phyloP scores from a whole-genome alignment of 1,140 invertebrate species.

The Tenebrio molitor region DNA sequence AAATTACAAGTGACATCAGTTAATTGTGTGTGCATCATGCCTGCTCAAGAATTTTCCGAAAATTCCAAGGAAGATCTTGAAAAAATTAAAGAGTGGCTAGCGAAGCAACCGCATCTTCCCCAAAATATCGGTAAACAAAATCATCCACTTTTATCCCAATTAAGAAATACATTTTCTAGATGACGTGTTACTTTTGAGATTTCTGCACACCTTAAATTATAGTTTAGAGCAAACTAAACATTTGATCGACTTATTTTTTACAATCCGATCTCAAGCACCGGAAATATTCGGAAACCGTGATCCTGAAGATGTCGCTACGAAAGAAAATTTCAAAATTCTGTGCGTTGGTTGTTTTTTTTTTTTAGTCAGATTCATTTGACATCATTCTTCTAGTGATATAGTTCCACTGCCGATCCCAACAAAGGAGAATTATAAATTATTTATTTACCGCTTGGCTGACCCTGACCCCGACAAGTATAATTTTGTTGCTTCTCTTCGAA shows the following conservation, averaged over 20 bases:
- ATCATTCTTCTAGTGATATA: conserved; percentile 70
- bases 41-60: background rate
- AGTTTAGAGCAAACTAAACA: conserved; percentile 72
- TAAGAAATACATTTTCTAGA: conserved; percentile 64
- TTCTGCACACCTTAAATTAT: conserved; percentile 68
- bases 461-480: conserved; percentile 74
- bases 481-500: conserved; percentile 77
- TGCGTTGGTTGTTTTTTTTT: conserved; percentile 62
- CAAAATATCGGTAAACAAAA: conserved; percentile 74
- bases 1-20: background rate
- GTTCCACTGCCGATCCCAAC: conserved; percentile 70
- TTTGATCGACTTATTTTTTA: conserved; percentile 76
- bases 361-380: background rate
- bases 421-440: conserved; percentile 62
- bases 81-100: conserved; percentile 80
- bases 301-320: conserved; percentile 70
- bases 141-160: conserved; percentile 28
- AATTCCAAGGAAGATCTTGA: conserved; percentile 70
- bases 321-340: conserved; percentile 70
- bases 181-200: conserved; percentile 70
- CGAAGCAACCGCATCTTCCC: conserved; percentile 82
- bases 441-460: conserved; percentile 74
- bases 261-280: conserved; percentile 72
- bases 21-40: conserved; percentile 6
- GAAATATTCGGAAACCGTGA: conserved; percentile 77